phyloP scores from a whole-genome alignment of 2,888 invertebrate species.

The Unio pictorum region DNA sequence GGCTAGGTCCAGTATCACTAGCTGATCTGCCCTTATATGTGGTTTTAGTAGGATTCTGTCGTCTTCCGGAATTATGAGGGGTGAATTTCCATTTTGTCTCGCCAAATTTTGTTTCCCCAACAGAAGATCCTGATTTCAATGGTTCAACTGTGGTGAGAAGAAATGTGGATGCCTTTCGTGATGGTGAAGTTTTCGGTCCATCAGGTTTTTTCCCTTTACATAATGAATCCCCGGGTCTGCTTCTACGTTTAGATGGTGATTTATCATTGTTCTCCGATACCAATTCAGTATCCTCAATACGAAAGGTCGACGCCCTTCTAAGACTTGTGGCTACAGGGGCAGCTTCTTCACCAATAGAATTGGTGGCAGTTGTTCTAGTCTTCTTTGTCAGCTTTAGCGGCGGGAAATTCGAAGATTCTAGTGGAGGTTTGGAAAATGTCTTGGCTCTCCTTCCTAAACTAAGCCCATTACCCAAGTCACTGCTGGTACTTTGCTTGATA shows the following conservation, averaged over 20 bases:
- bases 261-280: background rate
- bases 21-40: too few relatives aligned
- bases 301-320: constrained; percentile 26
- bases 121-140: constrained; percentile 24
- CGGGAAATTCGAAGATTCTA: constrained; percentile 17
- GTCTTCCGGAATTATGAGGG: too few relatives aligned
- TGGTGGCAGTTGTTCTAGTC: constrained; percentile 1
- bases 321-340: constrained; percentile 17
- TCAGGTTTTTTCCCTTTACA: background rate
- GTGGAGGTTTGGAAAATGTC: constrained; percentile 6
- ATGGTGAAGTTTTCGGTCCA: constrained; percentile 12
- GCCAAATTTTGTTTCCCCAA: constrained; percentile 25
- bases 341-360: background rate
- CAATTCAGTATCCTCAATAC: constrained; percentile 16
- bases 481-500: constrained; percentile 35
- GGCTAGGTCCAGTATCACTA: too few relatives aligned
- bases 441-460: constrained; percentile 7
- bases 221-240: background rate
- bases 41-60: too few relatives aligned
- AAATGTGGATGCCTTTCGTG: constrained; percentile 21
- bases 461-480: constrained; percentile 22
- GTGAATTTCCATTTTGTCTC: constrained; percentile 3
- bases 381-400: constrained; percentile 7
- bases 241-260: constrained; percentile 4
- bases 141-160: constrained; percentile 21